Base-by-base conservation (phyloP, 2,113 vertebrate genomes). In the Agapornis roseicollis region DNA sequence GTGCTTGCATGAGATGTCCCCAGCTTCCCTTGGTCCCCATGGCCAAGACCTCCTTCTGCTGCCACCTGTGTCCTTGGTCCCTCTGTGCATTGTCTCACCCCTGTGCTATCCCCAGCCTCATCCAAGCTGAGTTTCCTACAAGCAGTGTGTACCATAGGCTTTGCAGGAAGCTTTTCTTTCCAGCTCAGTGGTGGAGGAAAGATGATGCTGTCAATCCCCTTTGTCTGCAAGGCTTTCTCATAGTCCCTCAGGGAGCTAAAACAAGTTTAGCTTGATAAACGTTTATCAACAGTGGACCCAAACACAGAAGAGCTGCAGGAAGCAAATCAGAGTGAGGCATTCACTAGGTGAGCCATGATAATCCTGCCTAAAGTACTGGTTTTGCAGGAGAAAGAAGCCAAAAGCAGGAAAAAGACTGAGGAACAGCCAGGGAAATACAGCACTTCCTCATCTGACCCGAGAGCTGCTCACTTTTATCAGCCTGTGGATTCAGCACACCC, bases 221-320 rank as follows among this genome's bases (percentile, higher is more conserved):
- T 90, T 91, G 39, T 84, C 89, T 35, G 8, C 68, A 58, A 58
- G 88, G 85, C 76, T 89, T 82, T 84, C 53, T 85, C 71, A 39
- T 14, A 83, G 64, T 94, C 93, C 73, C 84, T 39, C 25, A 42
- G 96, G 92, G 80, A 96, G 44, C 42, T 64, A 47, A 87, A 69
- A n/a, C n/a, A n/a, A n/a, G n/a, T n/a, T n/a, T n/a, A n/a, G n/a
- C n/a, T n/a, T n/a, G n/a, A n/a, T n/a, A n/a, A n/a, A n/a, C n/a
- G n/a, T 91, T 96, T 95, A 91, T 92, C 96, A 94, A 71, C 74
- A 84, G 88, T 90, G 20, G 37, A 94, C 84, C 79, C 73, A 80
- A 96, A 90, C n/a, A 50, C 6, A 12, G 70, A 73, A 74, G 74
- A 77, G 66, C 42, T 71, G 85, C 85, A 88, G 61, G 88, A 85